A percentile compares a stretch with the other conserved stretches of the same genome.
Evolutionary conservation across 2,888 invertebrate species (phyloP).

Genomic region (Micoletzkya japonica): DNA sequence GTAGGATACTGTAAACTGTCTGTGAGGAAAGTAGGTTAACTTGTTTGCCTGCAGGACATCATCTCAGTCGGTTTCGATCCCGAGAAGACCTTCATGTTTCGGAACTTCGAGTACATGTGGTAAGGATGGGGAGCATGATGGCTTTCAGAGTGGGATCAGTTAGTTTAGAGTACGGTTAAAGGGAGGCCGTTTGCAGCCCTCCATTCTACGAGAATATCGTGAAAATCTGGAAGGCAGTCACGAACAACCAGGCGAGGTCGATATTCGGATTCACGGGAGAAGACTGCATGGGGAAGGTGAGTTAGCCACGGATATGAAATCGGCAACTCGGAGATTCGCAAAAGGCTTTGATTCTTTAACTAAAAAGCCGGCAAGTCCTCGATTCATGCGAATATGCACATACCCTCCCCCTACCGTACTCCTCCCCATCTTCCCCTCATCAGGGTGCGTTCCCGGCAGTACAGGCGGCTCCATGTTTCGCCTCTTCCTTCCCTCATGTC

Average conservation of each 20-base stretch:
- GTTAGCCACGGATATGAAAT: conserved; percentile 69
- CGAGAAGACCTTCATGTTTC: conserved; percentile 94
- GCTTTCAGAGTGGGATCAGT: conserved; percentile 42
- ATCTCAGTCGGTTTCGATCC: conserved; percentile 92
- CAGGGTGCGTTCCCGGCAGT: conserved; percentile 82
- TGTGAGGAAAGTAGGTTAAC: background rate
- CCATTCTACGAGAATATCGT: conserved; percentile 91
- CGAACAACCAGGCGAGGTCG: conserved; percentile 94
- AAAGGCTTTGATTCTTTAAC: background rate
- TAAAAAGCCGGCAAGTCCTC: background rate
- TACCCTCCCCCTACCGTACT: background rate
- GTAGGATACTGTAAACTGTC: background rate
- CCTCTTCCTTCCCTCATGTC: conserved; percentile 65
- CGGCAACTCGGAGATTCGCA: background rate
- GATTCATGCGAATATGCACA: background rate
- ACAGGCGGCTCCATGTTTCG: conserved; percentile 84
- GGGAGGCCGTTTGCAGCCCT: conserved; percentile 73
- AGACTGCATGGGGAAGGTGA: conserved; percentile 86
- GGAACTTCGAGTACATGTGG: conserved; percentile 91
- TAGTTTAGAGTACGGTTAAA: conserved; percentile 73
- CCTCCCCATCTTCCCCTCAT: background rate
- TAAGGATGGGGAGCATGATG: conserved; percentile 64
- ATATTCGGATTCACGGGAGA: conserved; percentile 97
- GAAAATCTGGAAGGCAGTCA: conserved; percentile 88
- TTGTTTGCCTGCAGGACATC: conserved; percentile 74